Evolutionary conservation across 2,797 vertebrate genomes (phyloP).

Genomic region (Mionectes olivaceus): DNA sequence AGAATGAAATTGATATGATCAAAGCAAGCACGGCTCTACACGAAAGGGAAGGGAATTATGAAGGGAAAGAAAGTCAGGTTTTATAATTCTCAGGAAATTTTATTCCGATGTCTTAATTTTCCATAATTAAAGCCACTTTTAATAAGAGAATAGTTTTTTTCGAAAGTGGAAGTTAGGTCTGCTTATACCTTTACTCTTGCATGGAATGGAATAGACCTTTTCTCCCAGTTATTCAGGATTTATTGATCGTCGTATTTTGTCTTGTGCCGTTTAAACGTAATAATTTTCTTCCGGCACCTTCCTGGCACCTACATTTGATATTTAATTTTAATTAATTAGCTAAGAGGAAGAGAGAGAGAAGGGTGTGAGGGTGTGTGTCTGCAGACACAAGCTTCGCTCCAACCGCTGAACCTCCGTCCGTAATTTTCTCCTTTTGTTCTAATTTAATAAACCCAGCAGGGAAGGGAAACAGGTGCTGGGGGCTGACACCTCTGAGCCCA

Average conservation of each 20-base stretch:
- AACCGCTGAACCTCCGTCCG: neutral
- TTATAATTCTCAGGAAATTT: neutral
- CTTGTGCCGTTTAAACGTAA: neutral
- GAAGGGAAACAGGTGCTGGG: slow-evolving; percentile 51
- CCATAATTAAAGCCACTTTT: neutral
- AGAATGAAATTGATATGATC: slow-evolving; percentile 55
- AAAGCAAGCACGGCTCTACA: neutral
- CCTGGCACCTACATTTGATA: neutral
- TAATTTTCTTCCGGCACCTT: slow-evolving; percentile 33
- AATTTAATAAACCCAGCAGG: slow-evolving; percentile 21
- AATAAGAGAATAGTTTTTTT: neutral
- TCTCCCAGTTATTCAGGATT: neutral
- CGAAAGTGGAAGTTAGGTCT: neutral
- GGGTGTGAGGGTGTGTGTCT: neutral
- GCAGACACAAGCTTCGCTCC: neutral
- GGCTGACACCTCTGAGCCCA: neutral
- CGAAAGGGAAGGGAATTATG: neutral
- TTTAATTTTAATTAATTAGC: slow-evolving; percentile 58
- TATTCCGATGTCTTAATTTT: neutral
- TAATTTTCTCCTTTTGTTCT: slow-evolving; percentile 44
- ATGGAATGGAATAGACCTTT: neutral
- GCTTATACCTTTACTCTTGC: neutral
- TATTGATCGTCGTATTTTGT: slow-evolving; percentile 7
- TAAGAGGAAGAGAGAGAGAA: neutral
- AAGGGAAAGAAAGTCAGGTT: neutral